Evolutionary conservation across 2,888 invertebrate genomes (phyloP).

Genomic region (Coleophora flavipennella): DNA sequence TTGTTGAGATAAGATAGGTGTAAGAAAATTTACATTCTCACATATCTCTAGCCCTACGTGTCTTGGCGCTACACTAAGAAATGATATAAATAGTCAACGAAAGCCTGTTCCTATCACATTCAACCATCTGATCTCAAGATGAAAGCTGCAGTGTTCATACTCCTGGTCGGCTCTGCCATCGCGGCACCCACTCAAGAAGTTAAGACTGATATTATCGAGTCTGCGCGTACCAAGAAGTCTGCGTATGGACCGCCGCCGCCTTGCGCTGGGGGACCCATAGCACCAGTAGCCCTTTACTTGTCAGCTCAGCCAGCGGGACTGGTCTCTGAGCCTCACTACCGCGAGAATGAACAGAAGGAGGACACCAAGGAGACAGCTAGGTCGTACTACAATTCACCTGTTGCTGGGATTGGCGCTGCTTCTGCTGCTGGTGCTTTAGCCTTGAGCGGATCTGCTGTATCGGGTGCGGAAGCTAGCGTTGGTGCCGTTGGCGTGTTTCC

Average conservation of each 20-base stretch:
- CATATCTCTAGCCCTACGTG: neutral
- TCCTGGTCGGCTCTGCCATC: conserved; percentile 13
- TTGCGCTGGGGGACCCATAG: conserved; percentile 3
- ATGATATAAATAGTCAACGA: conserved; percentile 12
- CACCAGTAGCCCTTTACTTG: conserved; percentile 17
- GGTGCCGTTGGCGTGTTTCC: conserved; percentile 24
- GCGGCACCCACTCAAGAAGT: conserved; percentile 17
- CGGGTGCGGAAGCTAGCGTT: conserved; percentile 1
- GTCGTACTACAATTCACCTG: conserved; percentile 6
- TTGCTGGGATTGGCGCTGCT: neutral
- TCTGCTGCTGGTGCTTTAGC: neutral
- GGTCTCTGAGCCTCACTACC: conserved; percentile 11
- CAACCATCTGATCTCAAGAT: conserved; percentile 14
- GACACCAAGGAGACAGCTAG: conserved; percentile 6
- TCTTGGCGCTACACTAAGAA: neutral
- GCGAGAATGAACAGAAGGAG: conserved; percentile 11
- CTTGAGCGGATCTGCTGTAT: neutral
- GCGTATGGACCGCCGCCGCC: conserved; percentile 5
- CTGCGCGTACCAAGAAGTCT: conserved; percentile 12
- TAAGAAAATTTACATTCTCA: neutral
- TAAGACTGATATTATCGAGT: neutral
- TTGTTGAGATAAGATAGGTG: no score
- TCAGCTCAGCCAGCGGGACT: conserved; percentile 5
- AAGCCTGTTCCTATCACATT: conserved; percentile 6
- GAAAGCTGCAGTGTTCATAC: conserved; percentile 18